Evolutionary conservation across 2,113 vertebrate genomes (phyloP), one percentile per base, ranked within the genome.

Genomic region (Neofelis nebulosa): DNA sequence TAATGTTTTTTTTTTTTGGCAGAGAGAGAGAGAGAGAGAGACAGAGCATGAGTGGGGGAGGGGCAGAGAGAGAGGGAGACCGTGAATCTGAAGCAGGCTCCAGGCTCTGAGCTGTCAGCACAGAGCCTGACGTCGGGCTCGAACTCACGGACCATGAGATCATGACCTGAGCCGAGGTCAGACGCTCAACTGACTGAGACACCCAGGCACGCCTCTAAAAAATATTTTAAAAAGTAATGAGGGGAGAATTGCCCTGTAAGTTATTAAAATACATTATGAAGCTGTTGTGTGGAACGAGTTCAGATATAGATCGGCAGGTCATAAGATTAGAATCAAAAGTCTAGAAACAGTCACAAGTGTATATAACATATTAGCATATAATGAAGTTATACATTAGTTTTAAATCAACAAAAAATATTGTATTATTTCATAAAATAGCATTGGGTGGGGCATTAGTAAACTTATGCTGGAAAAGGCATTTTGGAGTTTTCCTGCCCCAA

Each of bases 311-410:
- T 78, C 14, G 21, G 45, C 61, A 74, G 19, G 36, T 69, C 27
- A 71, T 29, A 78, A 57, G 55, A 82, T 79, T 55, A 57, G 66
- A 92, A 87, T 86, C 23, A 61, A 66, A 92, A 41, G 41, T 41
- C 29, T 52, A 91, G 90, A 82, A 94, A 66, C 8, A 81, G 73
- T 89, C 66, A 76, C 7, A 78, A 89, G 66, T 78, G 27, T 79
- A 66, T 86, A 73, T 71, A 86, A 36, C 71, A 83, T 93, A 83
- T 84, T 48, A 95, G 16, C 21, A 65, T 85, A 94, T 38, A 89
- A 61, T 92, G 63, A 82, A 73, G 41, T 69, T 96, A 85, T 16
- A 94, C 69, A 91, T 73, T 73, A 45, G 93, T 74, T 96, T 95
- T 50, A 91, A 89, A 78, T 65, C 13, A 69, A 13, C 4, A 66